These are phyloP conservation scores for Irena cyanogastra DNA, from an alignment of 2,113 vertebrate species.

Conservation along the genomic window DNA sequence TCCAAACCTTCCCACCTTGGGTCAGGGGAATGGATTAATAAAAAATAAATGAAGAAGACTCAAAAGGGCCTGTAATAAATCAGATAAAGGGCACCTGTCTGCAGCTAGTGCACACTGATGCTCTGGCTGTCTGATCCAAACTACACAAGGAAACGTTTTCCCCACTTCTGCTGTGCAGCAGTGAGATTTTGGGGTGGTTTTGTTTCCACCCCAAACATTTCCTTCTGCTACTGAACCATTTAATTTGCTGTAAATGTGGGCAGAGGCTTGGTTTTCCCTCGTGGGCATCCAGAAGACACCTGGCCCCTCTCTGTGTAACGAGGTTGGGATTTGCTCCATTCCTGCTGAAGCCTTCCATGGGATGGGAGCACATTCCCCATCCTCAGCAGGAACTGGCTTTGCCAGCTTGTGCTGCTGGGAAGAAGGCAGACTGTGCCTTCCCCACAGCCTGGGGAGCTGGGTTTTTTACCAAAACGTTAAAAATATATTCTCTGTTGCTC, in stretches of 20 bases:
- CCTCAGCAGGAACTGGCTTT: neutral
- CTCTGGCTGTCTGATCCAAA: fast-evolving
- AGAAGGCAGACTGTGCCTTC: neutral
- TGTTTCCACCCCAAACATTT: neutral
- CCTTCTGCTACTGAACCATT: neutral
- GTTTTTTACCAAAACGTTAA: neutral
- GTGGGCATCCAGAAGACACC: neutral
- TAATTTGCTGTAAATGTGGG: neutral
- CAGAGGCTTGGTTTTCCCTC: neutral
- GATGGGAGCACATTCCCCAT: neutral
- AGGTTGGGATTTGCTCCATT: neutral
- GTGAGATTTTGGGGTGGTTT: neutral
- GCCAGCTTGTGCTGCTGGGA: neutral
- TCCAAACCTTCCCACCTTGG: neutral
- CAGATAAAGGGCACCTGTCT: neutral
- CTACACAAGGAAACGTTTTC: neutral
- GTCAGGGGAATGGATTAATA: neutral
- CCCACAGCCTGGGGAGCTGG: too few relatives aligned
- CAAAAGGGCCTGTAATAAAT: neutral
- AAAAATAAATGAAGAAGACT: neutral
- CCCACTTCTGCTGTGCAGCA: too few relatives aligned
- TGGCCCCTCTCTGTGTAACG: neutral
- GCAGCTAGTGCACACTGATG: too few relatives aligned
- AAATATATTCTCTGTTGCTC: neutral
- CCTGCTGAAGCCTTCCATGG: neutral